A percentile compares a stretch with the other conserved stretches of the same genome.
phyloP scores from a whole-genome alignment of 2,888 invertebrate genomes.

The Xestia xanthographa region DNA sequence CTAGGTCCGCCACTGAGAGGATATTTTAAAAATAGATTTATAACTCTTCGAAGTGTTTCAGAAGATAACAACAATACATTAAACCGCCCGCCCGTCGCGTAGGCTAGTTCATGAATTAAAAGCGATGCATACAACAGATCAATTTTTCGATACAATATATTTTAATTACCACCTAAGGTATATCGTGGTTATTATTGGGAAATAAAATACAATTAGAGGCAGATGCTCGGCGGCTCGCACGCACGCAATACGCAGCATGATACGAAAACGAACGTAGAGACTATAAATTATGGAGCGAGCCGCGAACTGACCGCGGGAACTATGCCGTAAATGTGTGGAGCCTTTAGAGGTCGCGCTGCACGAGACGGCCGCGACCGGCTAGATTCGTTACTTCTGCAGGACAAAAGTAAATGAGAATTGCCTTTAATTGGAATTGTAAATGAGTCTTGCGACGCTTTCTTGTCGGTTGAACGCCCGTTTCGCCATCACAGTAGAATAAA shows the following conservation, averaged over 20 bases:
- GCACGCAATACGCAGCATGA: conserved; percentile 39
- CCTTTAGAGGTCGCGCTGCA: conserved; percentile 63
- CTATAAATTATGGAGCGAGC: conserved; percentile 41
- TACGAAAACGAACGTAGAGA: conserved; percentile 33
- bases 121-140: conserved; percentile 3
- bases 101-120: conserved; percentile 14
- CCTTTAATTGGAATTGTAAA: conserved; percentile 90
- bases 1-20: conserved; percentile 49
- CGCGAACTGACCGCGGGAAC: conserved; percentile 62
- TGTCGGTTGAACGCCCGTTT: conserved; percentile 85
- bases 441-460: conserved; percentile 88
- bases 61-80: conserved; percentile 2
- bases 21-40: conserved; percentile 59
- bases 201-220: conserved; percentile 50
- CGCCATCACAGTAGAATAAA: conserved; percentile 87
- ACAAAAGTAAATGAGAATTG: conserved; percentile 89
- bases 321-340: conserved; percentile 69
- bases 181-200: conserved; percentile 28
- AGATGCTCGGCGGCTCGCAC: conserved; percentile 23
- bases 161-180: conserved; percentile 27
- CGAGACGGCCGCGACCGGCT: conserved; percentile 71
- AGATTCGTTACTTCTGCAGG: conserved; percentile 84
- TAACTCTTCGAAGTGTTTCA: conserved; percentile 24
- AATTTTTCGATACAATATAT: too few relatives aligned
- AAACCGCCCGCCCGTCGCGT: background rate